Evolutionary conservation across 2,797 vertebrate genomes (phyloP).

Genomic region (Percopsis omiscomaycus): DNA sequence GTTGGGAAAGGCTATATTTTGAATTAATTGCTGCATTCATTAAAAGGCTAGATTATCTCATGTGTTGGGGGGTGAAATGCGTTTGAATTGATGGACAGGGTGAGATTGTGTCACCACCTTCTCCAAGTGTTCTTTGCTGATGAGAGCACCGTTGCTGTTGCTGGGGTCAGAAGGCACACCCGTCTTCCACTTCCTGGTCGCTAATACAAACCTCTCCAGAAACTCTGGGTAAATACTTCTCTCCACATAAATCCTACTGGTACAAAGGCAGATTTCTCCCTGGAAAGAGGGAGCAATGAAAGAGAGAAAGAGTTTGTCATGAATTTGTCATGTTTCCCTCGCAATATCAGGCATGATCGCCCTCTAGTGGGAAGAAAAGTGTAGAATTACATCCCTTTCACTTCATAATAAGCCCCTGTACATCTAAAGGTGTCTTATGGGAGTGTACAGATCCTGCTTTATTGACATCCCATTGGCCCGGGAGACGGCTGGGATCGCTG

Average conservation of each 20-base stretch:
- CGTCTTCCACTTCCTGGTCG: conserved; percentile 87
- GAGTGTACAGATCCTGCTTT: too few relatives aligned
- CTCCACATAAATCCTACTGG: conserved; percentile 96
- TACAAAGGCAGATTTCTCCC: conserved; percentile 97
- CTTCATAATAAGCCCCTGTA: neutral
- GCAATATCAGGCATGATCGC: conserved; percentile 18
- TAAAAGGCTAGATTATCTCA: neutral
- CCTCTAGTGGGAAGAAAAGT: conserved; percentile 39
- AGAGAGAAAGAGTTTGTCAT: neutral
- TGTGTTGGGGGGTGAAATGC: neutral
- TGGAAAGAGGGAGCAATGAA: conserved; percentile 45
- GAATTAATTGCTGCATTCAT: too few relatives aligned
- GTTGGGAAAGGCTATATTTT: too few relatives aligned
- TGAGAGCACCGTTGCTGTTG: conserved; percentile 85
- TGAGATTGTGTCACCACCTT: conserved; percentile 78
- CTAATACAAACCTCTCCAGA: conserved; percentile 88
- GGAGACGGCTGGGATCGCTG: too few relatives aligned
- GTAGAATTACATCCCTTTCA: conserved; percentile 19
- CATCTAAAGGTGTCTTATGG: too few relatives aligned
- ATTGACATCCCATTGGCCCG: too few relatives aligned
- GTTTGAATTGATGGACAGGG: neutral
- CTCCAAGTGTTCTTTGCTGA: conserved; percentile 91
- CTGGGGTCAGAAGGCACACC: conserved; percentile 84
- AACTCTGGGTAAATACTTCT: conserved; percentile 86
- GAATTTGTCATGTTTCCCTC: neutral